These are phyloP conservation scores for Drosophila bocki DNA, from an alignment of 1,140 invertebrate species.

Conservation along the genomic window DNA sequence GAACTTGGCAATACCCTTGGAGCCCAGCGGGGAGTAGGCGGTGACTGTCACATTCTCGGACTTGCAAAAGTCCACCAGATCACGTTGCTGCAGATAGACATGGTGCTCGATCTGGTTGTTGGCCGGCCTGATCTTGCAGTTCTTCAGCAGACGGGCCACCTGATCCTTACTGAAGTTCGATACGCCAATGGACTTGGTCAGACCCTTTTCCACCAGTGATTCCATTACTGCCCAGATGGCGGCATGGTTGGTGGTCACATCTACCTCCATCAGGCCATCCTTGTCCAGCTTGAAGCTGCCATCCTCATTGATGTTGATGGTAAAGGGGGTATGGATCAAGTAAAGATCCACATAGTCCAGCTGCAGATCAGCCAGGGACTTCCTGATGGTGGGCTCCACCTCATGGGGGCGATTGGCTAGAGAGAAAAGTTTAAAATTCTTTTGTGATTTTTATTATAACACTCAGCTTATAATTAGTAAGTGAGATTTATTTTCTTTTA, in stretches of 20 bases:
- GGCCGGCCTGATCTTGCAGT: constrained; percentile 88
- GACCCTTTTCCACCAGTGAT: constrained; percentile 88
- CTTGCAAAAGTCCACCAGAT: constrained; percentile 91
- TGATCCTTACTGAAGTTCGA: constrained; percentile 93
- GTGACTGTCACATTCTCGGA: constrained; percentile 90
- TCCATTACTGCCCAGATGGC: constrained; percentile 93
- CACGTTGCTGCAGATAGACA: constrained; percentile 92
- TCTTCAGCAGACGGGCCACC: constrained; percentile 88
- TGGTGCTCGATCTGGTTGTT: constrained; percentile 94
- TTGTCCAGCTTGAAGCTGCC: constrained; percentile 84
- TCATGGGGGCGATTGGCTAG: constrained; percentile 88
- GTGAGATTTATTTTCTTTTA: not conserved
- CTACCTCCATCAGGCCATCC: constrained; percentile 88
- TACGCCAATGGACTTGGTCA: constrained; percentile 90
- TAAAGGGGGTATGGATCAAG: constrained; percentile 93
- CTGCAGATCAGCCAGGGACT: constrained; percentile 90
- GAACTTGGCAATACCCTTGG: constrained; percentile 87
- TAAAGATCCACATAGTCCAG: constrained; percentile 94
- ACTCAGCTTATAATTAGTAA: not conserved
- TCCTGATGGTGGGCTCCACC: constrained; percentile 90
- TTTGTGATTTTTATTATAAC: not conserved
- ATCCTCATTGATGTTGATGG: constrained; percentile 85
- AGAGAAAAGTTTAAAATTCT: not conserved
- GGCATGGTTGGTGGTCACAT: constrained; percentile 89
- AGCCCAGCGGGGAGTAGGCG: constrained; percentile 94